phyloP scores from a whole-genome alignment of 2,113 vertebrate genomes.

The Oreochromis niloticus region DNA sequence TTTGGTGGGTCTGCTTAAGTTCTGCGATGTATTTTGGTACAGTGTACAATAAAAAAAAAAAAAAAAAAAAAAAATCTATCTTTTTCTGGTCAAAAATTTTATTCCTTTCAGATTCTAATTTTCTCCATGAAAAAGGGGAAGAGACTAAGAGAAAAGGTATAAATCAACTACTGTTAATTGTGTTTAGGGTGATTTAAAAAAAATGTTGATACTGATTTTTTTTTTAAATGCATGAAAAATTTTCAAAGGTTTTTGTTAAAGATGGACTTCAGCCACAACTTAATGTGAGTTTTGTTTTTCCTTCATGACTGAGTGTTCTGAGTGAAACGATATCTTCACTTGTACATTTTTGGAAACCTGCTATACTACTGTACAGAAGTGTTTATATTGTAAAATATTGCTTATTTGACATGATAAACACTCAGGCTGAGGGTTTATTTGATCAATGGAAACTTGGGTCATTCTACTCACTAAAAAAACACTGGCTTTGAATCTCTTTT shows the following conservation, averaged over 20 bases:
- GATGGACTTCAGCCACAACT: neutral
- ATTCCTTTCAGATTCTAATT: neutral
- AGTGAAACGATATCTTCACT: neutral
- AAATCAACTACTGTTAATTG: neutral
- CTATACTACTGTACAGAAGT: neutral
- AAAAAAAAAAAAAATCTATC: no score
- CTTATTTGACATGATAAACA: no score
- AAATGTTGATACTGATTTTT: neutral
- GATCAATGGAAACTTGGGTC: no score
- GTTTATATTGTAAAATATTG: no score
- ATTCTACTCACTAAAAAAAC: no score
- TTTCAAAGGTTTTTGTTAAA: neutral
- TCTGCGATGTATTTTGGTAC: no score
- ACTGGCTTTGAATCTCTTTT: no score
- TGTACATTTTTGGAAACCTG: neutral
- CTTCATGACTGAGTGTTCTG: neutral
- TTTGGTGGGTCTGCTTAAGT: no score
- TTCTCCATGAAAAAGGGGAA: no score
- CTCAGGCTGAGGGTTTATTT: no score
- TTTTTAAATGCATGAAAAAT: neutral
- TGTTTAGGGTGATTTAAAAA: neutral
- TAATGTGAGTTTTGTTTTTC: neutral
- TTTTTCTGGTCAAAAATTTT: neutral
- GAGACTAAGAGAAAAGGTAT: fast-evolving
- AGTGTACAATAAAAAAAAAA: no score